These are phyloP conservation scores for Musca vetustissima DNA, from an alignment of 1,140 invertebrate species.

Conservation along the genomic window DNA sequence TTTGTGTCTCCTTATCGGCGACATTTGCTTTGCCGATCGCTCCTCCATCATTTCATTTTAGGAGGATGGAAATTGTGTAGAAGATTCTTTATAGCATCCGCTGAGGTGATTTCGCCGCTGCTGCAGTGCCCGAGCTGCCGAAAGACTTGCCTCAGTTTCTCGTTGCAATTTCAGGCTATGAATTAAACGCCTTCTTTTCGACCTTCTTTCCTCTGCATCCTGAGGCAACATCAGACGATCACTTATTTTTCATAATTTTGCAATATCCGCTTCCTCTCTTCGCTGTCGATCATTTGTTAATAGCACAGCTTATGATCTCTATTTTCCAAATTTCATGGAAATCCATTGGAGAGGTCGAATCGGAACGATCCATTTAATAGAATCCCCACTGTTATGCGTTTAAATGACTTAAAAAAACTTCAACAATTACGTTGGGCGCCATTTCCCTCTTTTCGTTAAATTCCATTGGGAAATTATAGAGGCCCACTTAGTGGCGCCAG, in stretches of 20 bases:
- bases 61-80: conserved; percentile 52
- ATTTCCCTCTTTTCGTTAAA: too few species aligned
- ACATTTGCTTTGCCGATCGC: conserved; percentile 7
- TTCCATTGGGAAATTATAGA: too few species aligned
- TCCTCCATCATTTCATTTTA: conserved; percentile 39
- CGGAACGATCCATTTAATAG: too few species aligned
- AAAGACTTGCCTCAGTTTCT: conserved; percentile 33
- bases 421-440: too few species aligned
- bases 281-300: conserved; percentile 47
- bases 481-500: too few species aligned
- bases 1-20: conserved; percentile 20
- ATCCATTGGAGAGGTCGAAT: conserved; percentile 45
- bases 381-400: too few species aligned
- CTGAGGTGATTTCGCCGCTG: conserved; percentile 34
- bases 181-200: too few species aligned
- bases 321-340: too few species aligned
- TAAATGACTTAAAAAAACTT: too few species aligned
- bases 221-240: conserved; percentile 49
- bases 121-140: conserved; percentile 4
- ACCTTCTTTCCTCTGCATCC: conserved; percentile 46
- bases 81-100: conserved; percentile 47
- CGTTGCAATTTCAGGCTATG: conserved; percentile 47
- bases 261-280: conserved; percentile 47
- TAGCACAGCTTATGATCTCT: conserved; percentile 50
- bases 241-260: conserved; percentile 50